A percentile compares a stretch with the other conserved stretches of the same genome.
phyloP scores from a whole-genome alignment of 2,113 vertebrate genomes.

The Scomber scombrus region DNA sequence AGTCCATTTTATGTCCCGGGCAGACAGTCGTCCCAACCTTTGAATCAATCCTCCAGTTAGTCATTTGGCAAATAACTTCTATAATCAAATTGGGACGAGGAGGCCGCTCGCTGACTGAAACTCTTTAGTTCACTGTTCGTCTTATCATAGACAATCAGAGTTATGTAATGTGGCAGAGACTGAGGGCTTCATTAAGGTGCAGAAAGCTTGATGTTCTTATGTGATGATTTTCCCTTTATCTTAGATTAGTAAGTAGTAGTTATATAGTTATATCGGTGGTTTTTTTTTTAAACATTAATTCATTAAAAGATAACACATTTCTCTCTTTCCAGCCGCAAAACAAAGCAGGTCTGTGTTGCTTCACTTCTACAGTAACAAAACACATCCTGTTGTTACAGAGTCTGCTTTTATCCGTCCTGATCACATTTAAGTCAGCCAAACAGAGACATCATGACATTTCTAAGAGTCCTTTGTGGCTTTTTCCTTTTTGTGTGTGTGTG shows the following conservation, averaged over 20 bases:
- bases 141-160: slow-evolving; percentile 21
- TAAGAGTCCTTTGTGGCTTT: neutral
- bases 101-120: slow-evolving; percentile 6
- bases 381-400: neutral
- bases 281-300: no score
- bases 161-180: slow-evolving; percentile 18
- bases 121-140: slow-evolving; percentile 28
- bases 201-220: neutral
- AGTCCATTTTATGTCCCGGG: slow-evolving; percentile 40
- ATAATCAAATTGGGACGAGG: slow-evolving; percentile 37
- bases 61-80: slow-evolving; percentile 54
- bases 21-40: slow-evolving; percentile 35
- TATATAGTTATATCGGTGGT: no score
- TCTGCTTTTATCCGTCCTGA: neutral
- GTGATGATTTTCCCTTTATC: neutral
- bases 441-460: neutral
- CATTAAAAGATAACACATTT: no score
- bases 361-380: neutral
- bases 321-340: neutral
- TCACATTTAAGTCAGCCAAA: neutral
- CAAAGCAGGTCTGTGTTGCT: neutral
- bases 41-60: slow-evolving; percentile 48
- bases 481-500: neutral
- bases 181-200: neutral
- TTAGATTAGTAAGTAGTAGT: no score